These are phyloP conservation scores for Halichoeres trimaculatus DNA, from an alignment of 2,113 vertebrate species.

Conservation along the genomic window DNA sequence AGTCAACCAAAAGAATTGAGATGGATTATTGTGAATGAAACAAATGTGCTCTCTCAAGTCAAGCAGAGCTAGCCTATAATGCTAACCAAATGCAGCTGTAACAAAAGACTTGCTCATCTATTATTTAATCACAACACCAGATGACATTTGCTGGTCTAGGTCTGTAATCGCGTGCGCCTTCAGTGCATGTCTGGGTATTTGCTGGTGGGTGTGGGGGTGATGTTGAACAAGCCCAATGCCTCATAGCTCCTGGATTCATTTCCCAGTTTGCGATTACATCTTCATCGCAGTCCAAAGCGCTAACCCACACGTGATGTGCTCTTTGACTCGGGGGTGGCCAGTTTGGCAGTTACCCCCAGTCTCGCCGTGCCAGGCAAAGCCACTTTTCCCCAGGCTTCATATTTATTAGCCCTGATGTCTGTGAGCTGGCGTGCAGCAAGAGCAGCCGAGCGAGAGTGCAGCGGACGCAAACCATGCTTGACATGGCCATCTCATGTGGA, in stretches of 20 bases:
- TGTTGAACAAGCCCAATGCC: constrained; percentile 30
- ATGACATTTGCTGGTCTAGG: constrained; percentile 54
- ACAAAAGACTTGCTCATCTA: constrained; percentile 29
- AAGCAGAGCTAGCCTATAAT: not conserved
- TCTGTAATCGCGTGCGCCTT: constrained; percentile 10
- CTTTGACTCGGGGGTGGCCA: constrained; percentile 50
- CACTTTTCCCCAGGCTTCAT: constrained; percentile 59
- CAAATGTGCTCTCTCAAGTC: constrained; percentile 16
- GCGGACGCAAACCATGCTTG: constrained; percentile 75
- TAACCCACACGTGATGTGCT: constrained; percentile 43
- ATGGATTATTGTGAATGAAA: constrained; percentile 31
- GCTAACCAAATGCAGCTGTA: constrained; percentile 17
- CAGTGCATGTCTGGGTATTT: constrained; percentile 4
- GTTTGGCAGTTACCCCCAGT: constrained; percentile 58
- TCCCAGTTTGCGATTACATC: constrained; percentile 50
- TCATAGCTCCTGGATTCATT: constrained; percentile 27
- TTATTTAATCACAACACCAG: constrained; percentile 57
- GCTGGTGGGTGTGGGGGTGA: constrained; percentile 13
- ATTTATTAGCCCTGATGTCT: constrained; percentile 74
- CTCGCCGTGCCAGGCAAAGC: constrained; percentile 33
- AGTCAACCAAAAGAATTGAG: constrained; percentile 18
- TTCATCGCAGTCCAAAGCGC: constrained; percentile 54
- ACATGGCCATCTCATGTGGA: constrained; percentile 80
- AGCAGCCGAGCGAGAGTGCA: constrained; percentile 69
- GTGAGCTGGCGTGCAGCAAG: constrained; percentile 63